Evolutionary conservation across 2,888 invertebrate species (phyloP).

Genomic region (Yponomeuta evonymella): DNA sequence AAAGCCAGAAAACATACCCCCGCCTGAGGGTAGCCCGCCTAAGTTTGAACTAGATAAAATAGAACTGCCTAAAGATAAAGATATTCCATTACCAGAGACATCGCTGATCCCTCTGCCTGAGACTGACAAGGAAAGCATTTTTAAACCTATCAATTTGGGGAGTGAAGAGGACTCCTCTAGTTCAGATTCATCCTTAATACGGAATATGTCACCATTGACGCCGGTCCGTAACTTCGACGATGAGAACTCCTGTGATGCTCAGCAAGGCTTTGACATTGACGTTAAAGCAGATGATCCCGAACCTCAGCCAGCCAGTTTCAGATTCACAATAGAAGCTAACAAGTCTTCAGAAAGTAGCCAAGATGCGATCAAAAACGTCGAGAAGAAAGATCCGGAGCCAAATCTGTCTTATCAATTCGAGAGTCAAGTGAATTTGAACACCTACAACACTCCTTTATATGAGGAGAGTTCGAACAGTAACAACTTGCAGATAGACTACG

Average conservation of each 20-base stretch:
- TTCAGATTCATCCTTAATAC: slow-evolving; percentile 57
- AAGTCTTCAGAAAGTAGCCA: slow-evolving; percentile 41
- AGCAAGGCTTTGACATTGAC: slow-evolving; percentile 59
- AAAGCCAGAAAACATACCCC: slow-evolving; percentile 49
- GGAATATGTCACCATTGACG: slow-evolving; percentile 69
- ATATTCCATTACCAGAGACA: slow-evolving; percentile 31
- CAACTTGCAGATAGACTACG: slow-evolving; percentile 64
- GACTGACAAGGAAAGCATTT: slow-evolving; percentile 43
- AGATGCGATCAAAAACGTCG: slow-evolving; percentile 35
- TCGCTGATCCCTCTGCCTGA: slow-evolving; percentile 47
- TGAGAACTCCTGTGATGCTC: slow-evolving; percentile 68
- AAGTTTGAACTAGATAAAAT: slow-evolving; percentile 47
- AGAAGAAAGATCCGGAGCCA: slow-evolving; percentile 47
- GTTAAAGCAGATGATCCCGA: slow-evolving; percentile 32
- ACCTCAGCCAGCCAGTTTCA: slow-evolving; percentile 37
- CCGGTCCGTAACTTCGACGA: slow-evolving; percentile 67
- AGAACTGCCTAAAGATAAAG: slow-evolving; percentile 48
- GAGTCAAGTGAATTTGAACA: slow-evolving; percentile 58
- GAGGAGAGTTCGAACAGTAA: slow-evolving; percentile 69
- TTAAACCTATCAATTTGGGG: slow-evolving; percentile 43
- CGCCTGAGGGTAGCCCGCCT: slow-evolving; percentile 67
- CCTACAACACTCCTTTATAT: slow-evolving; percentile 55
- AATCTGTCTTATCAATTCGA: slow-evolving; percentile 54
- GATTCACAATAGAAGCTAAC: slow-evolving; percentile 60
- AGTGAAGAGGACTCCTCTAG: slow-evolving; percentile 62